phyloP scores from a whole-genome alignment of 2,797 vertebrate species.

The Pitangus sulphuratus region DNA sequence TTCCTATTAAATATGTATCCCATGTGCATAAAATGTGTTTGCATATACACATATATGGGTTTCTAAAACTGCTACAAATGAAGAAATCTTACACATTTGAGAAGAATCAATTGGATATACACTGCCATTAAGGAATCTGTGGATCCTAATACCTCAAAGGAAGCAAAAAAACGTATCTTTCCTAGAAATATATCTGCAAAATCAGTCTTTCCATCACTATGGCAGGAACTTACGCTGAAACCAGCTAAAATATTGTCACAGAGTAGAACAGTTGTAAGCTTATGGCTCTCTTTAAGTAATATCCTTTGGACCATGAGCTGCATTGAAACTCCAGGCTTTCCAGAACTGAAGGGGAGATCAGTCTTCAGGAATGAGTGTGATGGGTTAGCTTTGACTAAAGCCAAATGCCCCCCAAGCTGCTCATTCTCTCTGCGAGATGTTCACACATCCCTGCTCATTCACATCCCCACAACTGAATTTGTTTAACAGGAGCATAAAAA shows the following conservation, averaged over 20 bases:
- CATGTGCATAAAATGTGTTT: not conserved
- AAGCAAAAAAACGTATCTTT: not conserved
- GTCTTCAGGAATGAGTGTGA: not conserved
- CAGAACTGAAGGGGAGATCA: not conserved
- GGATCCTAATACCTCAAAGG: not conserved
- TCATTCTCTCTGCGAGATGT: not conserved
- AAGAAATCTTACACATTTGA: not conserved
- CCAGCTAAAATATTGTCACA: not conserved
- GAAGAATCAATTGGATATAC: not conserved
- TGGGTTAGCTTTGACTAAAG: not conserved
- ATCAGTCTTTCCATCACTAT: not conserved
- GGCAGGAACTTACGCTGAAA: not conserved
- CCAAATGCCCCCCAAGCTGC: not conserved
- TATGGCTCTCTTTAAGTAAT: not conserved
- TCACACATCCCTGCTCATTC: not conserved
- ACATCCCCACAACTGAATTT: not conserved
- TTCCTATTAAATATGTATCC: not conserved
- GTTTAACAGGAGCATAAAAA: not conserved
- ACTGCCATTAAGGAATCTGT: not conserved
- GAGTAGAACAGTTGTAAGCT: not conserved
- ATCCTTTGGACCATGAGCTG: not conserved
- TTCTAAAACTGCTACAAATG: not conserved
- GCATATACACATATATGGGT: rapidly evolving
- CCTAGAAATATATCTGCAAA: not conserved
- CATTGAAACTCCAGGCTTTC: not conserved